phyloP scores from a whole-genome alignment of 2,113 vertebrate species.

The Nothoprocta pentlandii region DNA sequence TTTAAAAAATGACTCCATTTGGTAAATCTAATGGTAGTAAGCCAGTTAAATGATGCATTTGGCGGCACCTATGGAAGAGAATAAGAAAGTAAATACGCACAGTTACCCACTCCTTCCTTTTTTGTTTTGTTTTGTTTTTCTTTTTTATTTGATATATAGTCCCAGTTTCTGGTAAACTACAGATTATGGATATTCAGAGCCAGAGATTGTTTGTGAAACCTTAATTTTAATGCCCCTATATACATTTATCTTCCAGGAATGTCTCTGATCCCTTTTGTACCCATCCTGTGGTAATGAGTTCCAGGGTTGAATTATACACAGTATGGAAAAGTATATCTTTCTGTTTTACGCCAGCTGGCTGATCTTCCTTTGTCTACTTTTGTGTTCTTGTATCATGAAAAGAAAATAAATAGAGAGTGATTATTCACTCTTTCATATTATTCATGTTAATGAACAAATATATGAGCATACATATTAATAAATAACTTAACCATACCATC shows the following conservation, averaged over 20 bases:
- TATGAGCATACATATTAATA: not conserved
- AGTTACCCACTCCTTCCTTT: too few species aligned
- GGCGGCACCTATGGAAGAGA: not conserved
- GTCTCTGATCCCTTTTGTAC: not conserved
- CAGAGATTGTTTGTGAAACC: not conserved
- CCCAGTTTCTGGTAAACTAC: not conserved
- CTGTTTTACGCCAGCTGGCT: not conserved
- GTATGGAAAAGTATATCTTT: not conserved
- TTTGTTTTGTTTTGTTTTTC: too few species aligned
- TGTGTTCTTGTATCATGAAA: not conserved
- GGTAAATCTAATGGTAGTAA: not conserved
- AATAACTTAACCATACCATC: not conserved
- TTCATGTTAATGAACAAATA: not conserved
- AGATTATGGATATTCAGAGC: not conserved
- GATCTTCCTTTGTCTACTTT: not conserved
- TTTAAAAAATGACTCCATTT: not conserved
- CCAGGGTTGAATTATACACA: not conserved
- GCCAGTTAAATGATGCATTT: not conserved
- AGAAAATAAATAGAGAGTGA: not conserved
- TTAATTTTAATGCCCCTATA: not conserved
- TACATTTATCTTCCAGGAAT: not conserved
- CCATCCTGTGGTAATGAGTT: not conserved
- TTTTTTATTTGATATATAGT: not conserved
- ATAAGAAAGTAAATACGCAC: not conserved
- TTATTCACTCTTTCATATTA: conserved; percentile 1